These are phyloP conservation scores for Craniophora ligustri DNA, from an alignment of 2,888 invertebrate species.

Conservation along the genomic window DNA sequence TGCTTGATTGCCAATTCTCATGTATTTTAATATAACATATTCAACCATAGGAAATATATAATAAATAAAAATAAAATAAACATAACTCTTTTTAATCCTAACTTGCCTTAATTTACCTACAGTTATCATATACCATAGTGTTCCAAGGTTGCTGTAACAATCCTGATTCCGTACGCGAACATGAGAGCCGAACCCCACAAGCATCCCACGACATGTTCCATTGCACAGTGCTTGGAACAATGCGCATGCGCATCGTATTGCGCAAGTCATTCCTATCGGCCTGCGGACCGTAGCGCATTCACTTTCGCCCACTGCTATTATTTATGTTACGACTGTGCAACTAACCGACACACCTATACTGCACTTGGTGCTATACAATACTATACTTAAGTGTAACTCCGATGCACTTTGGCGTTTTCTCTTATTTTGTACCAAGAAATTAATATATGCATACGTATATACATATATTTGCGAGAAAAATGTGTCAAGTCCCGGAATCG, in stretches of 20 bases:
- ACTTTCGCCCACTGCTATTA: constrained; percentile 65
- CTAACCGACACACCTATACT: constrained; percentile 38
- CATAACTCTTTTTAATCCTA: no score
- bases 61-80: no score
- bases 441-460: no score
- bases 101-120: no score
- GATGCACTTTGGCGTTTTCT: neutral
- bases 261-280: constrained; percentile 69
- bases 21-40: no score
- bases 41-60: no score
- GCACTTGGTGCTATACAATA: constrained; percentile 14
- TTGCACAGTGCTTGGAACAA: constrained; percentile 58
- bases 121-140: neutral
- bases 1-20: no score
- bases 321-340: constrained; percentile 53
- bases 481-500: no score
- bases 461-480: no score
- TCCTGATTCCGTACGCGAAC: constrained; percentile 17
- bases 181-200: constrained; percentile 37
- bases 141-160: neutral
- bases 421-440: no score
- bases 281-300: constrained; percentile 61
- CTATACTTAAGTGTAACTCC: constrained; percentile 8
- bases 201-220: constrained; percentile 56
- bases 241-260: constrained; percentile 65